Evolutionary conservation across 2,797 vertebrate genomes (phyloP), one percentile per base, ranked within the genome.

Genomic region (Phrynocephalus forsythii): DNA sequence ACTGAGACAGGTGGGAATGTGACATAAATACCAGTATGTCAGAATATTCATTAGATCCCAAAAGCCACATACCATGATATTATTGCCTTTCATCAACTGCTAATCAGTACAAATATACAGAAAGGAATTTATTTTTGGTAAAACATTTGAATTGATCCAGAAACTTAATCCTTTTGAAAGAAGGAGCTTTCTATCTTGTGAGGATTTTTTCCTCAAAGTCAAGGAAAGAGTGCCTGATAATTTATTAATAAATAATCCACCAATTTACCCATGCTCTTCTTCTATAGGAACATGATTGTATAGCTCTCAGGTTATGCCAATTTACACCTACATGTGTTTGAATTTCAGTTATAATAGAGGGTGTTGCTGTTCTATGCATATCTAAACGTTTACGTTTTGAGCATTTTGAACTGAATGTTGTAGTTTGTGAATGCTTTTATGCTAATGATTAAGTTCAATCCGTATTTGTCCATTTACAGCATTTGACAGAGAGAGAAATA

Each of bases 381-480:
- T 71, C 38, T 50, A 24, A 63, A 79, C 22, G 48, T 50, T 79
- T 79, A 24, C 24, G 22, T 68, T 85, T 88, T 81, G n/a, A 38
- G 18, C 44, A 20, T 84, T 63, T 63, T 63, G 60, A 16, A 63
- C 15, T 63, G 60, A 63, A 63, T 63, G 18, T 63, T 63, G 20
- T 18, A 20, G 60, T 63, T 81, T 88, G 69, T 30, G 52, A 83
- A 68, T 83, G 77, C 52, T 86, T 86, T 4, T 77, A 68, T 69
- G 13, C 52, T 87, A 78, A 93, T 6, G 13, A 87, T 72, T 67
- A 79, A 67, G 63, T 80, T 33, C 26, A 68, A 68, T 86, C 72
- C 67, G 85, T 63, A 73, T 77, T 83, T 85, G 7, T 30, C 48
- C 4, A 86, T 82, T 91, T 60, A 24, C 88, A 91, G 50, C 30